Evolutionary conservation across 2,113 vertebrate genomes (phyloP).

Genomic region (Siphamia tubifer): DNA sequence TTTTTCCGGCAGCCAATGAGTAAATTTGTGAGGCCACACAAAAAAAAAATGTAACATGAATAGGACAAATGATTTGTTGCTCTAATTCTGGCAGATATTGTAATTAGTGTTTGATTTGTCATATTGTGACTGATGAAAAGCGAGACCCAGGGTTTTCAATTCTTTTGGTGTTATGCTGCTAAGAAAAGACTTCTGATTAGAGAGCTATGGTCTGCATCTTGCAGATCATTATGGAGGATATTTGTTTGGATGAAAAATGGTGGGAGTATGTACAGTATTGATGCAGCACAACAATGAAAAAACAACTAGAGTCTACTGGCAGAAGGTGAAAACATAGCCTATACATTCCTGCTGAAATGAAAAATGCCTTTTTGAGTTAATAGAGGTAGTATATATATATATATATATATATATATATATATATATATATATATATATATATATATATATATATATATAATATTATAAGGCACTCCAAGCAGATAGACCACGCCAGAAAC

Average conservation of each 20-base stretch:
- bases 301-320: slow-evolving; percentile 1
- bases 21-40: slow-evolving; percentile 10
- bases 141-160: slow-evolving; percentile 26
- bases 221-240: slow-evolving; percentile 45
- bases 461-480: neutral
- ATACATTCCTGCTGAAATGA: neutral
- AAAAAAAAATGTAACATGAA: slow-evolving; percentile 19
- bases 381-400: neutral
- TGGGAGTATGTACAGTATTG: slow-evolving; percentile 20
- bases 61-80: slow-evolving; percentile 64
- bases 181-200: slow-evolving; percentile 43
- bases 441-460: too few species aligned
- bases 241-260: slow-evolving; percentile 52
- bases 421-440: too few species aligned
- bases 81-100: slow-evolving; percentile 60
- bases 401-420: too few species aligned
- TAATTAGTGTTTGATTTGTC: slow-evolving; percentile 74
- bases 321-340: neutral
- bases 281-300: slow-evolving; percentile 32
- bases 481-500: slow-evolving; percentile 15
- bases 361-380: slow-evolving; percentile 13
- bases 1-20: slow-evolving; percentile 5
- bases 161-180: slow-evolving; percentile 13
- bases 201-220: slow-evolving; percentile 28
- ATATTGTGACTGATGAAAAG: slow-evolving; percentile 60